Conservation (phyloP, 1,140 invertebrate species). For the Diorhabda sublineata region DNA sequence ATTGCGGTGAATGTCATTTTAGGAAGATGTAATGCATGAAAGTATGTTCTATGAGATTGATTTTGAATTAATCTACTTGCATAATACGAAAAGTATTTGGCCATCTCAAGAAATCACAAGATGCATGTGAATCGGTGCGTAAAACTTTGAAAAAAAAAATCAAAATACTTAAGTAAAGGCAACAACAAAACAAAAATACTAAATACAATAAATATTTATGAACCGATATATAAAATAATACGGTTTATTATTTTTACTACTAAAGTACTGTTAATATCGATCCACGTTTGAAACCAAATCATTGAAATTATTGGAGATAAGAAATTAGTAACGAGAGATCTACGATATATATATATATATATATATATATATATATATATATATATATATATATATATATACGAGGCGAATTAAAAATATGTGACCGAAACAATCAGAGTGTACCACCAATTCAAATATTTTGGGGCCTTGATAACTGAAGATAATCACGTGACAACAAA, state of each 20-base stretch:
- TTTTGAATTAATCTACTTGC: slow-evolving; percentile 17
- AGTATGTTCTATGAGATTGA: slow-evolving; percentile 12
- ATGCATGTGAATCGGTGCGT: neutral
- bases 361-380: slow-evolving; percentile 12
- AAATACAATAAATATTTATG: slow-evolving; percentile 33
- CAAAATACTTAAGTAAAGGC: neutral
- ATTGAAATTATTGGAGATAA: slow-evolving; percentile 16
- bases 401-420: too few species aligned
- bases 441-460: too few species aligned
- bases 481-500: too few species aligned
- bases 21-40: slow-evolving; percentile 21
- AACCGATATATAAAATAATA: slow-evolving; percentile 24
- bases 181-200: slow-evolving; percentile 19
- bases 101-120: slow-evolving; percentile 4
- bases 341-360: slow-evolving; percentile 15
- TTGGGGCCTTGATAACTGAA: too few species aligned
- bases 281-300: slow-evolving; percentile 15
- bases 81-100: neutral
- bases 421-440: too few species aligned
- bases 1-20: neutral
- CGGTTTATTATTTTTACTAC: slow-evolving; percentile 16
- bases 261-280: slow-evolving; percentile 13
- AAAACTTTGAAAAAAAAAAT: slow-evolving; percentile 18
- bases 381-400: slow-evolving; percentile 10
- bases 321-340: slow-evolving; percentile 26